These are phyloP conservation scores for Nymphalis io DNA, from an alignment of 1,140 invertebrate genomes.

Conservation along the genomic window DNA sequence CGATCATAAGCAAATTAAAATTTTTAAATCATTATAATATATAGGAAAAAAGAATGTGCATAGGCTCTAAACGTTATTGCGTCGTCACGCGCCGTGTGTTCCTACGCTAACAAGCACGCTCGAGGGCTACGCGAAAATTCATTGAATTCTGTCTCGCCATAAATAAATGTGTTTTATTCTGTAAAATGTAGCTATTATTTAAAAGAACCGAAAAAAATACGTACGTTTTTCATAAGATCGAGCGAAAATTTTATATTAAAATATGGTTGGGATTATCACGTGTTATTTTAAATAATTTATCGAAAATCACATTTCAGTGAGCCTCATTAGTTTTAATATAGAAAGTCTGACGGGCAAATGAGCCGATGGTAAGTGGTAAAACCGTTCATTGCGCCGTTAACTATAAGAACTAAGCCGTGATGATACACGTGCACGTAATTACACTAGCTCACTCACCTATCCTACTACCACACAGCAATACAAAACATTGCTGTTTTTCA, in stretches of 20 bases:
- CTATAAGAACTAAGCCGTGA: no score
- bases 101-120: conserved; percentile 27
- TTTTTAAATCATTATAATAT: not conserved
- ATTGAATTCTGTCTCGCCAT: conserved; percentile 48
- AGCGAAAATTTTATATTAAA: not conserved
- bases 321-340: not conserved
- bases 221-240: not conserved
- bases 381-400: no score
- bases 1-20: not conserved
- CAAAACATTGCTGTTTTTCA: no score
- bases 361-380: no score
- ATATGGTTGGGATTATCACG: not conserved
- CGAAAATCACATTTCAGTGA: no score
- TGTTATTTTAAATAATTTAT: no score
- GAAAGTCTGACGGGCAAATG: no score
- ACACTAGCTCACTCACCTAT: no score
- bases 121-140: conserved; percentile 53
- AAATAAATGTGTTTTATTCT: conserved; percentile 61
- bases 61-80: conserved; percentile 22
- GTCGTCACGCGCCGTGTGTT: conserved; percentile 26
- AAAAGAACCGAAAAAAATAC: not conserved
- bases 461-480: no score
- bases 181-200: conserved; percentile 52
- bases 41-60: conserved; percentile 13
- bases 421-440: no score